Percentiles rank a stretch among this genome's conserved stretches.
Conservation (phyloP, 2,797 vertebrate species). For the Acrossocheilus wenchowensis region DNA sequence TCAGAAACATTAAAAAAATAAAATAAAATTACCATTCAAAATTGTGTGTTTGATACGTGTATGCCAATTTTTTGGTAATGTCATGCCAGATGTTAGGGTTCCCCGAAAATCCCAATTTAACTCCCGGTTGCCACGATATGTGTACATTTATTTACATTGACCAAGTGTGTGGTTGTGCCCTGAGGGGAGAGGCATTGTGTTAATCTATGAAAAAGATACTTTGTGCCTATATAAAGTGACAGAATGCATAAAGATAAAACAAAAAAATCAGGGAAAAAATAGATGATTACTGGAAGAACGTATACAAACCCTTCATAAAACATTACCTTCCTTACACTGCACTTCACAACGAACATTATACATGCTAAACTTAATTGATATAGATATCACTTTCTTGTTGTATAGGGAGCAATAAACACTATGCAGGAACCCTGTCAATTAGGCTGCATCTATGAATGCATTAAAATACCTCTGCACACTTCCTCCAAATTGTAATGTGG, state of each 20-base stretch:
- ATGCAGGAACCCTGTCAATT: neutral
- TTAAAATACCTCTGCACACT: neutral
- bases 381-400: neutral
- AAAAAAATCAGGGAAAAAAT: neutral
- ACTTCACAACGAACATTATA: neutral
- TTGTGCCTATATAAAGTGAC: slow-evolving; percentile 22
- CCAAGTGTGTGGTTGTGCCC: neutral
- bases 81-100: neutral
- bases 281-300: neutral
- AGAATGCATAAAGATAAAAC: neutral
- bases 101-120: slow-evolving; percentile 2
- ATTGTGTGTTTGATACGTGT: too few species aligned
- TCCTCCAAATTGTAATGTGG: neutral
- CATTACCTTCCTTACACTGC: neutral
- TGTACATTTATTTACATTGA: neutral
- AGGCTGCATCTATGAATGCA: neutral
- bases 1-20: too few species aligned
- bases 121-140: neutral
- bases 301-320: slow-evolving; percentile 6
- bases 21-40: too few species aligned
- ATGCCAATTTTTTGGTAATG: neutral
- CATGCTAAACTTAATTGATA: neutral
- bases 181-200: slow-evolving; percentile 2
- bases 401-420: neutral
- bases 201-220: slow-evolving; percentile 28